Evolutionary conservation across 35 echinoderm and acorn worm genomes (phyloP).

Genomic region (Chiridota heheva): DNA sequence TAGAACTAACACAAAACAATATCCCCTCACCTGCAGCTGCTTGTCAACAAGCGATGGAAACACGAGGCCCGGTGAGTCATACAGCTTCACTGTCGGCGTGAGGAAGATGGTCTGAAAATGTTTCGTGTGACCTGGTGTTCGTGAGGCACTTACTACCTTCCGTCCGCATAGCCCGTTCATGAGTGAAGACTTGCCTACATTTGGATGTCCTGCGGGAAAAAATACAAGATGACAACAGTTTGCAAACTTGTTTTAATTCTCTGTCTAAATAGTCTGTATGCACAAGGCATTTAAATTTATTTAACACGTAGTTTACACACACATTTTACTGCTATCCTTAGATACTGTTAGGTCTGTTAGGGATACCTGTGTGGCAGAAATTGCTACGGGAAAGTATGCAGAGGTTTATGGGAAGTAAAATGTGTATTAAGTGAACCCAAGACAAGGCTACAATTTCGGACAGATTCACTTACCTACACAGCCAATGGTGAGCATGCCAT

Average conservation of each 20-base stretch:
- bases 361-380: too few relatives aligned
- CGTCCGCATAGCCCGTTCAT: constrained; percentile 94
- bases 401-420: too few relatives aligned
- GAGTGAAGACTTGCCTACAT: constrained; percentile 95
- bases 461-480: constrained; percentile 99
- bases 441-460: too few relatives aligned
- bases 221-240: constrained; percentile 1
- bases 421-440: too few relatives aligned
- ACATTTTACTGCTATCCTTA: too few relatives aligned
- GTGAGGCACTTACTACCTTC: constrained; percentile 95
- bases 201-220: constrained; percentile 73
- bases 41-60: constrained; percentile 93
- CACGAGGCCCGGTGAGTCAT: constrained; percentile 91
- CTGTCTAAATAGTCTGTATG: too few relatives aligned
- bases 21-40: constrained; percentile 74
- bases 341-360: too few relatives aligned
- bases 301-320: too few relatives aligned
- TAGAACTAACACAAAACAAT: background rate
- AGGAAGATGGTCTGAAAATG: constrained; percentile 99
- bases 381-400: too few relatives aligned
- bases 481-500: constrained; percentile 87
- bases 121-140: constrained; percentile 95
- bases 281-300: too few relatives aligned
- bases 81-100: constrained; percentile 85
- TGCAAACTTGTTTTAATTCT: too few relatives aligned